Conservation (phyloP, 1,140 invertebrate genomes). For the Drusus annulatus region DNA sequence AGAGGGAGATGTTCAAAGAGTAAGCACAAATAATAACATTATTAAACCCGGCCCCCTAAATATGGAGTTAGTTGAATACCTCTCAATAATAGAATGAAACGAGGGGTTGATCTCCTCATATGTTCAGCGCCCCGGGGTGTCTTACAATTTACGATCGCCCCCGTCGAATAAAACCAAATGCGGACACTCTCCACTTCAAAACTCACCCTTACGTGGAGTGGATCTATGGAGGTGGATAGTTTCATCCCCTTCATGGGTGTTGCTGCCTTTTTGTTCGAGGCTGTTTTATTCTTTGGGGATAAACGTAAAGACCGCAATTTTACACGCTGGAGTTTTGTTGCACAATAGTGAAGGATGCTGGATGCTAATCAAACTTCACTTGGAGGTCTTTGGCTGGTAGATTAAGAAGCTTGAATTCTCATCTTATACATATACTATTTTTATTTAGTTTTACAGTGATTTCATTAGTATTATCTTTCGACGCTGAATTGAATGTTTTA, state of each 20-base stretch:
- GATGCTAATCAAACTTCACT: constrained; percentile 38
- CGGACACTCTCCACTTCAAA: not conserved
- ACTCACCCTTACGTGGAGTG: constrained; percentile 22
- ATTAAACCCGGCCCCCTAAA: constrained; percentile 55
- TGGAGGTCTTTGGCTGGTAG: constrained; percentile 43
- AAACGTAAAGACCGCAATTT: constrained; percentile 57
- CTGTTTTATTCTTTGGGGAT: constrained; percentile 53
- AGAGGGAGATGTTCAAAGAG: constrained; percentile 55
- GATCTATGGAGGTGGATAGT: not conserved
- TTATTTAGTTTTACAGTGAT: not conserved
- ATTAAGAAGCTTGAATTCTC: constrained; percentile 32
- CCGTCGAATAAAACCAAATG: constrained; percentile 3
- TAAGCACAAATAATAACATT: constrained; percentile 60
- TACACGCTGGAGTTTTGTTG: constrained; percentile 54
- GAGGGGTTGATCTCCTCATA: constrained; percentile 45
- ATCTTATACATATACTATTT: not conserved
- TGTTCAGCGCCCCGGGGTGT: constrained; percentile 51
- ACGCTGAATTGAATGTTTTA: too few species aligned
- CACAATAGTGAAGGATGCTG: constrained; percentile 16
- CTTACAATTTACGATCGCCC: constrained; percentile 54
- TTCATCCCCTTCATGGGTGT: not conserved
- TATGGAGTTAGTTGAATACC: constrained; percentile 56
- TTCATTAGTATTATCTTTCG: too few species aligned
- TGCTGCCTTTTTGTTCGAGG: not conserved
- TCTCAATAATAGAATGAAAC: constrained; percentile 54